Evolutionary conservation across 2,797 vertebrate species (phyloP), one percentile per base, ranked within the genome.

Genomic region (Molossus alvarezi): DNA sequence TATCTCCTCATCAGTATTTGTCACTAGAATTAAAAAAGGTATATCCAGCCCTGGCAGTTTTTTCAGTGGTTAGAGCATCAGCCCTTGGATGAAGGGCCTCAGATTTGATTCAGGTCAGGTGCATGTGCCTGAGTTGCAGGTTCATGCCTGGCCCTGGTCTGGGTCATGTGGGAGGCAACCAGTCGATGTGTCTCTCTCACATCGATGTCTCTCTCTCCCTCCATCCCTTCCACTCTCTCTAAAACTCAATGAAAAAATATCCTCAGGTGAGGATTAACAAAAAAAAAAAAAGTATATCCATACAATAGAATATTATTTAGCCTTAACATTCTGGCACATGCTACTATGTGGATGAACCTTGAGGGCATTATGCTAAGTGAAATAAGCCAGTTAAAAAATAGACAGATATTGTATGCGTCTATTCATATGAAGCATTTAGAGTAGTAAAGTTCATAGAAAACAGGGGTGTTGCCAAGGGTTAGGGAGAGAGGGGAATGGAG

Each of bases 21-120:
- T 90, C 33, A 10, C n/a, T 89, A 86, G 45, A 90, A 58, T 48
- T 82, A 88, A 94, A 92, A 65, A 45, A 6, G 41, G 41, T 45
- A 45, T 45, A 45, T 45, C 41, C 41, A 45, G 41, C 41, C 41
- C 41, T 45, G 41, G 41, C 41, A 6, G 41, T 45, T 45, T 45
- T 45, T 6, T 45, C 6, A 45, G 41, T 45, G 41, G 41, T 45
- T 45, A 45, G 41, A 45, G 41, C 41, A 45, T 45, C 41, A 45
- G 41, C 41, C 41, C 41, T 45, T 6, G 6, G 41, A 45, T 6
- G 6, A 45, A 45, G 41, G 41, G 41, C 41, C 41, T 45, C 41
- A 45, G 41, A 6, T 45, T 45, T 45, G 41, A 45, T 45, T 45
- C 41, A 45, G 41, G 41, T 45, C 41, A 45, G 6, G 41, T 45